Percentiles rank a stretch among this genome's conserved stretches.
These are phyloP conservation scores for Athalia circularis DNA, from an alignment of 2,888 invertebrate genomes.

Conservation along the genomic window DNA sequence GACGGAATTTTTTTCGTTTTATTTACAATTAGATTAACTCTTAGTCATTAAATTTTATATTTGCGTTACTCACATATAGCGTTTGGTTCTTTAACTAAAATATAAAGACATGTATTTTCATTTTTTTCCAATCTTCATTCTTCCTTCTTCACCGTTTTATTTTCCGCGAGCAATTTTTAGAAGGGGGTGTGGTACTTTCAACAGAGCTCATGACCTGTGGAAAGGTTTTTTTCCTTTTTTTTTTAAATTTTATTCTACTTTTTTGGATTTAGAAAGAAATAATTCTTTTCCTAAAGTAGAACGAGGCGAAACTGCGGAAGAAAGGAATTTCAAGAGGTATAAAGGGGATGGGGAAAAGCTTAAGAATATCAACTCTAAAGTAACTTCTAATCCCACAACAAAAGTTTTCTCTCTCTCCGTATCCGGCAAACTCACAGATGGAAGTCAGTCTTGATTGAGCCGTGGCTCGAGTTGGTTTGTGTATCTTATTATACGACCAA, in stretches of 20 bases:
- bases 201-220: no score
- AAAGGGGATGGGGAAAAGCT: neutral
- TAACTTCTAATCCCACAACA: constrained; percentile 44
- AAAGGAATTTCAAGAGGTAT: neutral
- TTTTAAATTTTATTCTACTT: neutral
- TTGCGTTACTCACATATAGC: no score
- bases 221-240: no score
- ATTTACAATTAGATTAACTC: no score
- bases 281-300: constrained; percentile 2
- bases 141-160: neutral
- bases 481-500: neutral
- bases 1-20: no score
- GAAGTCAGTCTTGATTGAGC: constrained; percentile 41
- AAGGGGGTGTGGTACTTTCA: no score
- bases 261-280: neutral
- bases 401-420: constrained; percentile 30
- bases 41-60: no score
- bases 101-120: neutral
- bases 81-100: no score
- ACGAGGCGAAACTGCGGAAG: neutral
- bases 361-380: constrained; percentile 43
- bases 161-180: no score
- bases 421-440: neutral
- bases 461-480: neutral
- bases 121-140: neutral